Evolutionary conservation across 2,888 invertebrate genomes (phyloP), one percentile per base, ranked within the genome.

Genomic region (Clitarchus hookeri): DNA sequence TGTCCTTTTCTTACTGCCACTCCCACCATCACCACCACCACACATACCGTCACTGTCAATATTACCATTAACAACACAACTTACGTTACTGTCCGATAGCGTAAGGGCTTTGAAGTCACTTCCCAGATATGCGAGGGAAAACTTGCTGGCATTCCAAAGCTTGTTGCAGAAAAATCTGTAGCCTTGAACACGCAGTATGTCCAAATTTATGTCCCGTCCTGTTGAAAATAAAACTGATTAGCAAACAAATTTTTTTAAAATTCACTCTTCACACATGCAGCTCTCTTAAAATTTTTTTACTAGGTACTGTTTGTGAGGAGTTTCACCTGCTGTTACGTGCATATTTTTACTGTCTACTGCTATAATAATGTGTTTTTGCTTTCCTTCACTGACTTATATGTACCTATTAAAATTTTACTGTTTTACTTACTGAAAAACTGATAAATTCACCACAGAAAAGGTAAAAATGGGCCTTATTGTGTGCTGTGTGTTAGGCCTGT

Each of bases 121-220:
- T 83, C 90, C 91, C 54, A 91, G 88, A 85, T 90, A 90, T 89
- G 89, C 91, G 88, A 98, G 93, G 0, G 98, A 96, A 91, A 99
- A 99, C 92, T 97, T 98, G 44, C 97, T 95, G 0, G 99, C 99
- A 92, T 99, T 99, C 99, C 99, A 99, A 84, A 99, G 93, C 91
- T 99, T 99, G 92, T 99, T 99, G 92, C 99, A 99, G 94, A 99
- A 99, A 92, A 98, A 97, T 89, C 98, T 93, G 93, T 99, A 98
- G 9, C 98, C 98, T 90, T 97, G 97, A 23, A 98, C 97, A 87
- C 98, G 95, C 88, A 96, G 93, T 86, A 99, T 98, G 91, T 99
- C 99, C 91, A 99, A 94, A 93, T 99, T 99, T 90, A 99, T 96
- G 91, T 99, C 98, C 8, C 99, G 94, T 88, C 97, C 97, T 93